phyloP scores from a whole-genome alignment of 2,113 vertebrate species.

The Rhabdornis inornatus region DNA sequence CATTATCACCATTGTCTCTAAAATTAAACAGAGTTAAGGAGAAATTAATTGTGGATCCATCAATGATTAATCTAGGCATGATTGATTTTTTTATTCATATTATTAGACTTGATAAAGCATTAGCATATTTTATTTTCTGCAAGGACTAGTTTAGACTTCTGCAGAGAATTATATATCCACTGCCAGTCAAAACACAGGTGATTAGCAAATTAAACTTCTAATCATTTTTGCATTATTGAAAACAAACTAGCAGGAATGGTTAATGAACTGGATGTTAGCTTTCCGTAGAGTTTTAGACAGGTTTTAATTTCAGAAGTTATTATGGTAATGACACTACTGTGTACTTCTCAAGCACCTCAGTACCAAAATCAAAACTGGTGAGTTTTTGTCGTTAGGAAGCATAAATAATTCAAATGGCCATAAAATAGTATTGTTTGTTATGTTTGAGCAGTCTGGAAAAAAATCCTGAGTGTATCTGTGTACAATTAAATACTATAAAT shows the following conservation, averaged over 20 bases:
- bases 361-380: constrained; percentile 70
- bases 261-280: constrained; percentile 83
- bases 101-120: constrained; percentile 75
- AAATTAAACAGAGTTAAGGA: constrained; percentile 76
- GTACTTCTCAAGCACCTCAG: constrained; percentile 72
- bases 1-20: constrained; percentile 65
- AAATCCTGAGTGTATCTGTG: constrained; percentile 22
- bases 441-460: constrained; percentile 63
- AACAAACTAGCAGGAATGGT: constrained; percentile 80
- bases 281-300: constrained; percentile 81
- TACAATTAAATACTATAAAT: constrained; percentile 51
- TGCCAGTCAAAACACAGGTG: constrained; percentile 82
- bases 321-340: constrained; percentile 78
- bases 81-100: constrained; percentile 74
- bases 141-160: constrained; percentile 83
- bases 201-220: constrained; percentile 84
- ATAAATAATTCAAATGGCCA: constrained; percentile 74
- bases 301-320: constrained; percentile 84
- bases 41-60: constrained; percentile 78
- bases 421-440: constrained; percentile 67
- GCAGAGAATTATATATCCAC: constrained; percentile 76
- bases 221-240: constrained; percentile 83
- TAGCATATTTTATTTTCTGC: constrained; percentile 78
- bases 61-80: constrained; percentile 72
- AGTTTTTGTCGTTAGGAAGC: constrained; percentile 72